These are phyloP conservation scores for Orgyia antiqua DNA, from an alignment of 2,888 invertebrate species.

Conservation along the genomic window DNA sequence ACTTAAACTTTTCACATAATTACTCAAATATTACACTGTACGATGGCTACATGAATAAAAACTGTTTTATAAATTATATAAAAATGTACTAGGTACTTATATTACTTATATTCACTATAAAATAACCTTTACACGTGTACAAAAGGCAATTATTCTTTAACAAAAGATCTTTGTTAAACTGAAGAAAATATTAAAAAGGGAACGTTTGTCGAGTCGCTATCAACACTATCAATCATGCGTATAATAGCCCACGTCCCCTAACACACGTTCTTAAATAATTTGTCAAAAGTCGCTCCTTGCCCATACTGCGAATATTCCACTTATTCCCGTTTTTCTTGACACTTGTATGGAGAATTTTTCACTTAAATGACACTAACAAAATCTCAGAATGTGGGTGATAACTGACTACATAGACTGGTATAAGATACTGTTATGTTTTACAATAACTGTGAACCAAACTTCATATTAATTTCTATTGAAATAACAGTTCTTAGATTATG, in stretches of 20 bases:
- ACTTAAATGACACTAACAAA: slow-evolving; percentile 27
- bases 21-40: no score
- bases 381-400: slow-evolving; percentile 22
- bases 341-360: slow-evolving; percentile 40
- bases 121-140: no score
- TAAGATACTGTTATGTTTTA: no score
- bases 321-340: slow-evolving; percentile 48
- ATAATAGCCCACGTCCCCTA: slow-evolving; percentile 65
- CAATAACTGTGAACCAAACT: no score
- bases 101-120: no score
- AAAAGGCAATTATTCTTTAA: slow-evolving; percentile 28
- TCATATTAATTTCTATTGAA: no score
- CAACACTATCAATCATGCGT: slow-evolving; percentile 67
- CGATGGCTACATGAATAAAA: no score
- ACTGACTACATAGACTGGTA: slow-evolving; percentile 21
- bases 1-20: no score
- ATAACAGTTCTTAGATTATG: no score
- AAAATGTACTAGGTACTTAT: no score
- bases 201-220: slow-evolving; percentile 54
- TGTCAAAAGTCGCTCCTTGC: slow-evolving; percentile 65
- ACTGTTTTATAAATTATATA: no score
- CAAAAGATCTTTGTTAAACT: slow-evolving; percentile 34
- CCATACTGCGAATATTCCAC: slow-evolving; percentile 46
- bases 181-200: slow-evolving; percentile 50
- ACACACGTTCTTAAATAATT: slow-evolving; percentile 77